Evolutionary conservation across 2,888 invertebrate genomes (phyloP).

Genomic region (Lepidonotus clava): DNA sequence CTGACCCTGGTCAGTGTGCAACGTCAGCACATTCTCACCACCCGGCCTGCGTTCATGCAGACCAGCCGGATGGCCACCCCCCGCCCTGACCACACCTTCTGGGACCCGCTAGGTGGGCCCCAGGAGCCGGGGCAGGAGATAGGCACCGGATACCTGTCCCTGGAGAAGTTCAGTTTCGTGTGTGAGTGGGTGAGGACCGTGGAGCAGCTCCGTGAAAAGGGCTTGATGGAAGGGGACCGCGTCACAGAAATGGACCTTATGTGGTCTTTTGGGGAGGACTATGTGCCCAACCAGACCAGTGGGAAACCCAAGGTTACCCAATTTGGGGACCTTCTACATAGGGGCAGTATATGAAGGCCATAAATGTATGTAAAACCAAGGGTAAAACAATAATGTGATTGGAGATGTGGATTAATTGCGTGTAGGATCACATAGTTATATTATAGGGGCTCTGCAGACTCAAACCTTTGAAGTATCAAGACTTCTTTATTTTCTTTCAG

Average conservation of each 20-base stretch:
- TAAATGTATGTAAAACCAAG: too few species aligned
- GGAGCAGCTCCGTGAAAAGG: neutral
- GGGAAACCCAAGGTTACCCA: neutral
- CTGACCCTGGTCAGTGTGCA: neutral
- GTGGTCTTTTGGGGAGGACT: neutral
- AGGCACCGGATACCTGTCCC: neutral
- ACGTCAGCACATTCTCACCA: neutral
- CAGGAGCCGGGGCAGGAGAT: too few species aligned
- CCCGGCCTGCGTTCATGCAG: neutral
- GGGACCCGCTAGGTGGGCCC: too few species aligned
- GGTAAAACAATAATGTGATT: too few species aligned
- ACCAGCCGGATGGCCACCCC: neutral
- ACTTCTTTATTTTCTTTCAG: too few species aligned
- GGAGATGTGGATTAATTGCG: too few species aligned
- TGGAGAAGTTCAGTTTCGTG: conserved; percentile 23
- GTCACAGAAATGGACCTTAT: neutral
- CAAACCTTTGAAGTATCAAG: too few species aligned
- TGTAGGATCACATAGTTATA: too few species aligned
- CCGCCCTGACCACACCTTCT: neutral
- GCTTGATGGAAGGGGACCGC: neutral
- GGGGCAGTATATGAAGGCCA: neutral
- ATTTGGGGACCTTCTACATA: too few species aligned
- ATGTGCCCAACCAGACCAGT: neutral
- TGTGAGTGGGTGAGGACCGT: neutral
- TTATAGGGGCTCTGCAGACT: too few species aligned